These are phyloP conservation scores for Tetragonula carbonaria DNA, from an alignment of 2,888 invertebrate species.

Conservation along the genomic window DNA sequence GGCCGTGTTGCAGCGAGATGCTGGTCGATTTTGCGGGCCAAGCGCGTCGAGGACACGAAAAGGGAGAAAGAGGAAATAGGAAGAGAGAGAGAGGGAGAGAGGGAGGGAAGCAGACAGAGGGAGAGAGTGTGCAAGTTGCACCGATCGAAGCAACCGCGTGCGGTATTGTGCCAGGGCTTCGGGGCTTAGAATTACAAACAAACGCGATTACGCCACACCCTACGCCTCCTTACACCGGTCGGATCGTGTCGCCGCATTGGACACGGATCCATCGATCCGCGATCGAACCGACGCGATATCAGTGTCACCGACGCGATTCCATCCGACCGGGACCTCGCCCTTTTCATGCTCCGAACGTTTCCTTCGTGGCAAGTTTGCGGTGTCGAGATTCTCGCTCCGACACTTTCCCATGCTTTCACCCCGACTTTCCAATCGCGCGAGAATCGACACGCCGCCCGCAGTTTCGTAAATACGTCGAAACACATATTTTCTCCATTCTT, in stretches of 20 bases:
- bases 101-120: background rate
- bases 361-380: constrained; percentile 3
- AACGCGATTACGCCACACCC: constrained; percentile 77
- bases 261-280: constrained; percentile 53
- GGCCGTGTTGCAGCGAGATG: background rate
- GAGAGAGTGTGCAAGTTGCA: constrained; percentile 12
- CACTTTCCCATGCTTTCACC: background rate
- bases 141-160: constrained; percentile 61
- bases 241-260: constrained; percentile 45
- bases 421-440: background rate
- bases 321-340: constrained; percentile 7
- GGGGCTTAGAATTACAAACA: constrained; percentile 80
- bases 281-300: constrained; percentile 31
- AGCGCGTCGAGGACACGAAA: constrained; percentile 25
- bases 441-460: too few species aligned
- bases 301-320: constrained; percentile 16
- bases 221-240: constrained; percentile 42
- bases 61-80: background rate
- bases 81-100: background rate
- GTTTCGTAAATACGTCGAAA: too few species aligned
- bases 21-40: constrained; percentile 29
- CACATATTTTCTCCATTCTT: background rate
- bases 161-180: constrained; percentile 75
- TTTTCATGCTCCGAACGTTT: background rate
- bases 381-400: background rate